These are phyloP conservation scores for Drosophila meridiana DNA, from an alignment of 2,888 invertebrate genomes.

Conservation along the genomic window DNA sequence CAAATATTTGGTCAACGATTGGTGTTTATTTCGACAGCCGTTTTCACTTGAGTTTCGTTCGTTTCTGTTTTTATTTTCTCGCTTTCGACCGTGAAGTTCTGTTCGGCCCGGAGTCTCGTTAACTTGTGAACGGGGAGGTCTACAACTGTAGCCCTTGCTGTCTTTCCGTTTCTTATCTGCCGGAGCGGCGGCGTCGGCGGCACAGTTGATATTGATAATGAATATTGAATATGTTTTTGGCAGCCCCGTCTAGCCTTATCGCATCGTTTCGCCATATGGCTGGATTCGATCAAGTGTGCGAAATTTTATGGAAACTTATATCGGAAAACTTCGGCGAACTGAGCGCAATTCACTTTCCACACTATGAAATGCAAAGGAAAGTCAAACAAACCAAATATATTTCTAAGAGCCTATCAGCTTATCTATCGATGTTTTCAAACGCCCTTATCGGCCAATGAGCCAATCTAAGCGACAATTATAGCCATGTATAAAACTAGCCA, in stretches of 20 bases:
- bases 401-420: background rate
- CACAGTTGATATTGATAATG: conserved; percentile 62
- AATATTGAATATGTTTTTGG: conserved; percentile 69
- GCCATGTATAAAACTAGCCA: background rate
- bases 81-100: conserved; percentile 44
- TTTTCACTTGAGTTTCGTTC: conserved; percentile 37
- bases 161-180: conserved; percentile 63
- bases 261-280: conserved; percentile 16
- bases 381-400: background rate
- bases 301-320: conserved; percentile 1
- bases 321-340: background rate
- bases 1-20: conserved; percentile 68
- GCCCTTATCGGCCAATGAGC: conserved; percentile 3
- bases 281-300: conserved; percentile 17
- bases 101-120: conserved; percentile 57
- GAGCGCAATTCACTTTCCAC: background rate
- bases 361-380: background rate
- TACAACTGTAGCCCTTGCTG: conserved; percentile 35
- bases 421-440: conserved; percentile 11
- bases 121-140: conserved; percentile 53
- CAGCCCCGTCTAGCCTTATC: conserved; percentile 49
- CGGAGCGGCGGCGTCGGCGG: conserved; percentile 21
- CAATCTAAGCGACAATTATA: background rate
- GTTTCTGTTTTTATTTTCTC: conserved; percentile 1
- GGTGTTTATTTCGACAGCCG: conserved; percentile 68